Evolutionary conservation across 2,113 vertebrate genomes (phyloP), one percentile per base, ranked within the genome.

Genomic region (Paraplagusia blochii): DNA sequence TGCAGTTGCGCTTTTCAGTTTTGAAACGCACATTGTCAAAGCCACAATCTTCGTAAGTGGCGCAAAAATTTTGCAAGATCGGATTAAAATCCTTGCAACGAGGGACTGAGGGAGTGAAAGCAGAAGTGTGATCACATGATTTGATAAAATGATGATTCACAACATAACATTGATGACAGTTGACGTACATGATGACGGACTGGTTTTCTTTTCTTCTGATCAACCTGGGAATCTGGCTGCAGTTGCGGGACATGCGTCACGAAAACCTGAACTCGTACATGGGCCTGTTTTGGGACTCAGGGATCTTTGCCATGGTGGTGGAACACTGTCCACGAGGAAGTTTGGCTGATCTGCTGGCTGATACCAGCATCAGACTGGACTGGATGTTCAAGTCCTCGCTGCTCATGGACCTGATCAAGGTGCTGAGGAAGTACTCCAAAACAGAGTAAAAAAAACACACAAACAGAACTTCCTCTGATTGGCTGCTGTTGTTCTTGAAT

Each of bases 361-460:
- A 95, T 42, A 29, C 78, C 18, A 88, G 93, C 44, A 93, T 95
- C 79, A 93, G 94, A 57, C 82, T 96, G 15, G 94, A 96, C 74
- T 96, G 94, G 94, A 95, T 96, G 94, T 96, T 96, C 86, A 95
- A 95, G 54, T 94, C 93, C 1, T 95, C 94, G 0, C 87, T 96
- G 40, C 86, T 95, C 13, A 85, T 92, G 46, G 94, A 95, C 77
- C 92, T 95, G 44, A 95, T 95, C 75, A 86, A 86, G 77, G 86
- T 86, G 11, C 18, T 4, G 15, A 29, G 1, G 36, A 3, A 38
- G 36, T 7, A 1, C 38, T 12, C 38, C 38, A 40, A 5, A 13
- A 11, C 38, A 11, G 12, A 49, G 14, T 22, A 48, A 13, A 2
- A 48, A 22, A 18, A 48, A 29, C n/a, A 19, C 11, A 48, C 11